Percentiles rank a stretch among this genome's conserved stretches.
Evolutionary conservation across 2,113 vertebrate species (phyloP).

Genomic region (Myrmecobius fasciatus): DNA sequence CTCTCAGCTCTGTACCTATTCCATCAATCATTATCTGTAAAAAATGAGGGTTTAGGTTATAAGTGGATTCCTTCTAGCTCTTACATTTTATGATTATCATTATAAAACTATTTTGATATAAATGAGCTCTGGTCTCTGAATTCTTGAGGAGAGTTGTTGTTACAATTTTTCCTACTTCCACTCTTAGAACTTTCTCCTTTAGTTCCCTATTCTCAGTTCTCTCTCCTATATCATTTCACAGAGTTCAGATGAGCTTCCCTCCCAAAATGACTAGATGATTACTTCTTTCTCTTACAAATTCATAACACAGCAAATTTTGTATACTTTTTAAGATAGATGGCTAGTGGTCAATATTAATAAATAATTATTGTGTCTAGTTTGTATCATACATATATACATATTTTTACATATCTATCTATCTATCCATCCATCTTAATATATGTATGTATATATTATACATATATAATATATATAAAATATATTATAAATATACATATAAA

Average conservation of each 20-base stretch:
- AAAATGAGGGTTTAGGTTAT: background rate
- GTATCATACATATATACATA: background rate
- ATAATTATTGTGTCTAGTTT: background rate
- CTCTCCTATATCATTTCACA: background rate
- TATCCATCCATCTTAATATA: background rate
- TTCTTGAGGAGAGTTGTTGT: background rate
- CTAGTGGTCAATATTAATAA: background rate
- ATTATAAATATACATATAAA: too few species aligned
- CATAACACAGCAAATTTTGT: background rate
- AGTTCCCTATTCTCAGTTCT: constrained; percentile 7
- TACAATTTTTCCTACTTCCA: background rate
- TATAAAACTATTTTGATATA: constrained; percentile 13
- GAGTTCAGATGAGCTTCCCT: background rate
- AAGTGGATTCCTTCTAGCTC: too few species aligned
- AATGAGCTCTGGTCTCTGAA: background rate
- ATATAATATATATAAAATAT: too few species aligned
- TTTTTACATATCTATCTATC: background rate
- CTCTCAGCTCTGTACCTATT: background rate
- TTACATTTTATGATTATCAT: too few species aligned
- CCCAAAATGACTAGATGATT: background rate
- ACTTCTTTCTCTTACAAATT: background rate
- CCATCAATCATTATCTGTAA: background rate
- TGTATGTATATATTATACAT: too few species aligned
- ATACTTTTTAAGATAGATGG: background rate
- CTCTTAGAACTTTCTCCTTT: background rate